phyloP scores from a whole-genome alignment of 2,888 invertebrate genomes.

The Frankliniella fusca region DNA sequence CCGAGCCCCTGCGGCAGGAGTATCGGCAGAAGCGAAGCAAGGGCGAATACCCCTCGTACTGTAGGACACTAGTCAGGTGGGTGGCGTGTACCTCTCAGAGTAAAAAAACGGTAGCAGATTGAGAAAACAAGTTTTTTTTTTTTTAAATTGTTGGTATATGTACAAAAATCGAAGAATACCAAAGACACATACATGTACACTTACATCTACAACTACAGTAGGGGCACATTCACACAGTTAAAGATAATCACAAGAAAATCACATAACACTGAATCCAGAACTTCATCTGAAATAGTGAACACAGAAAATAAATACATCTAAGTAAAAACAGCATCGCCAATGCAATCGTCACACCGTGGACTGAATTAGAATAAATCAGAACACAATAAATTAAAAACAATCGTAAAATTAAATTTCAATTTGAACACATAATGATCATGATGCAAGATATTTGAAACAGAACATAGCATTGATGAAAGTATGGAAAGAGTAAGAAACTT shows the following conservation, averaged over 20 bases:
- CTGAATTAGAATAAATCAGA: constrained; percentile 2
- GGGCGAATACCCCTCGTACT: too few species aligned
- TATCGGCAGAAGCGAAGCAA: too few species aligned
- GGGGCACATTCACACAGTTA: constrained; percentile 19
- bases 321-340: neutral
- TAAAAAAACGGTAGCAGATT: constrained; percentile 27
- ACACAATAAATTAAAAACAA: constrained; percentile 1
- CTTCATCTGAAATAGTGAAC: neutral
- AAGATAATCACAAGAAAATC: constrained; percentile 21
- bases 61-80: too few species aligned
- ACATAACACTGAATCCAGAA: constrained; percentile 17
- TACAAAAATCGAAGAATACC: constrained; percentile 4
- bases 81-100: too few species aligned
- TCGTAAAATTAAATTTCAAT: neutral
- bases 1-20: too few species aligned
- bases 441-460: neutral
- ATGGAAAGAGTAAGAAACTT: too few species aligned
- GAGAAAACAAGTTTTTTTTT: constrained; percentile 17
- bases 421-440: neutral
- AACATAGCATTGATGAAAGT: too few species aligned
- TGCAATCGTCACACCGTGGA: neutral
- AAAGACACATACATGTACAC: constrained; percentile 15
- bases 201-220: neutral
- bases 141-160: neutral
- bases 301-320: constrained; percentile 12